Base-by-base conservation (phyloP, 1,140 invertebrate genomes). In the Meloidogyne chitwoodi region DNA sequence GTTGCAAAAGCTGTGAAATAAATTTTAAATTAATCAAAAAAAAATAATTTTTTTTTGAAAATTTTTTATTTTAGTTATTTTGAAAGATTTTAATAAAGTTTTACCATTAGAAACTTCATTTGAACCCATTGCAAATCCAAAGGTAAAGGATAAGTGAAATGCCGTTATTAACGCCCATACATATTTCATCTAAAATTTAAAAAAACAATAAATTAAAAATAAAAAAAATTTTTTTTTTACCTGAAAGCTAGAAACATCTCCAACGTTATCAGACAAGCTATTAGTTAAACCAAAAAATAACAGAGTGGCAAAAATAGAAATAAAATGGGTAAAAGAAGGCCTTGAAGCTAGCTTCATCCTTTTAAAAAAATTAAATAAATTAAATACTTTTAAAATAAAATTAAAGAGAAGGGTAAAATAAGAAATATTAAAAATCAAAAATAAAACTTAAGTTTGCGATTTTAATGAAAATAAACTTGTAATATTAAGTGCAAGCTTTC, bases 91-190 rank as follows among this genome's bases (percentile, higher is more conserved):
- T 38, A 0, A 56, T 56, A 14, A 61, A n/a, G 24, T 26, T 63
- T 62, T 76, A 77, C 75, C 75, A 67, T 78, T 78, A 3, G 77
- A 78, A 26, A 78, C 77, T 63, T 98, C 95, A 87, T 98, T 99
- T 34, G 95, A 95, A 26, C 96, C 95, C 84, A 98, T 96, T 22
- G 94, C 94, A 89, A 96, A 96, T 27, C 94, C 94, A 87, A 98
- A 89, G 63, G 94, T 87, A 87, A 98, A 97, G 29, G 95, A 94
- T 64, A 96, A 92, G 77, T 96, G 88, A 88, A 96, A 96, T 74
- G 93, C 94, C 76, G 94, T 89, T 38, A 96, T 89, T 14, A 83
- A 44, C 2, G 82, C 82, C 82, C 82, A 83, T n/a, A 83, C 73
- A 44, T 77, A 66, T 6, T 61, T n/a, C 12, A 44, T n/a, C 76